A percentile compares a stretch with the other conserved stretches of the same genome.
phyloP scores from a whole-genome alignment of 2,113 vertebrate genomes.

The Gambusia holbrooki region DNA sequence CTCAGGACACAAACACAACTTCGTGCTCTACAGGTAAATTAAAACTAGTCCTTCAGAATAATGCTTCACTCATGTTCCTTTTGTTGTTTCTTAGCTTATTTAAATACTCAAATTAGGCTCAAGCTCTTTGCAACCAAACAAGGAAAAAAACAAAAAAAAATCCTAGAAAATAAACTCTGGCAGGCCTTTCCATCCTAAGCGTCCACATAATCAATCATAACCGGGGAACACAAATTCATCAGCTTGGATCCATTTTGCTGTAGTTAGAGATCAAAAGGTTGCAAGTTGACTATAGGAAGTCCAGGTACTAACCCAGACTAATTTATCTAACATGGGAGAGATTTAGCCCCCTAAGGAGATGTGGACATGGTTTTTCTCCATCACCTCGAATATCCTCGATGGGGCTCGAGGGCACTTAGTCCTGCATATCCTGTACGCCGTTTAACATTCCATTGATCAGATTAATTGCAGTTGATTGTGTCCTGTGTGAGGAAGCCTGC shows the following conservation, averaged over 20 bases:
- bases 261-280: slow-evolving; percentile 81
- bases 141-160: slow-evolving; percentile 14
- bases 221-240: slow-evolving; percentile 73
- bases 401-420: slow-evolving; percentile 73
- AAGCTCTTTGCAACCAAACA: slow-evolving; percentile 25
- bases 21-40: not conserved
- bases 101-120: slow-evolving; percentile 21
- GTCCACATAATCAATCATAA: slow-evolving; percentile 77
- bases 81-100: not conserved
- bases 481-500: slow-evolving; percentile 70
- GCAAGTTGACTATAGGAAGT: slow-evolving; percentile 83
- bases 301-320: slow-evolving; percentile 85
- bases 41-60: not conserved
- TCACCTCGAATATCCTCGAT: slow-evolving; percentile 72
- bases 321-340: slow-evolving; percentile 90
- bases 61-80: not conserved
- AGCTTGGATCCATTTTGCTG: slow-evolving; percentile 79
- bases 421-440: slow-evolving; percentile 73
- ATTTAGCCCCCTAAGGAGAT: slow-evolving; percentile 74
- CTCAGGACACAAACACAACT: slow-evolving; percentile 16
- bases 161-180: slow-evolving; percentile 65
- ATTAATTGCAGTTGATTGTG: slow-evolving; percentile 78
- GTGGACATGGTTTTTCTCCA: slow-evolving; percentile 77
- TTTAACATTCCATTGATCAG: slow-evolving; percentile 80
- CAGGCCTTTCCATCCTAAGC: slow-evolving; percentile 67